Base-by-base conservation (phyloP, 2,113 vertebrate species). In the Megaceryle maxima region DNA sequence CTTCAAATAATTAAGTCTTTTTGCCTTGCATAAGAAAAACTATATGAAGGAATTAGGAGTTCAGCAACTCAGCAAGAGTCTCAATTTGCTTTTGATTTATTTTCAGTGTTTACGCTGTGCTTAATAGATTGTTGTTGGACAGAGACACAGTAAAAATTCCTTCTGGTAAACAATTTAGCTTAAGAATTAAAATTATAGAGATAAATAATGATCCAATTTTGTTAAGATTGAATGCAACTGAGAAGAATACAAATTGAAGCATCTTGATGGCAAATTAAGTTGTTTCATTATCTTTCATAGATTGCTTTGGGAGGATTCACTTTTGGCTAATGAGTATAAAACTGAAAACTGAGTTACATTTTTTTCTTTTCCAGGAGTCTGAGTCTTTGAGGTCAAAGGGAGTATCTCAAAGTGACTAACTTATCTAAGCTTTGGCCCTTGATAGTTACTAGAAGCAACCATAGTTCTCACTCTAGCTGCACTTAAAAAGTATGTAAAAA, bases 41-140 rank as follows among this genome's bases (percentile, higher is more conserved):
- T 90, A 43, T 55, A 51, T 51, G 55, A 92, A 95, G 80, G 85
- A 88, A 68, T n/a, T 73, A 68, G n/a, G 75, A 91, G 91, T 95
- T 97, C 92, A 94, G 14, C 94, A 96, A 96, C 90, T 94, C 94
- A 97, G 76, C 73, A 92, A 74, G 46, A 91, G 16, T 51, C 48
- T 92, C 88, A 84, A 85, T 96, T 97, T 94, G 84, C 67, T 94
- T 92, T 87, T 96, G 96, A 97, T 97, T 97, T 97, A 96, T 94
- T 97, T 94, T 94, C 64, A 67, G 41, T 96, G 85, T 96, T 97
- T 96, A 95, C 0, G 13, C 56, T 88, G 60, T 69, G 37, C 84
- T 91, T 97, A 97, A 97, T 95, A 97, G 88, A 90, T 96, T 89
- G 86, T 96, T 96, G 82, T n/a, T 96, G 72, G 69, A 95, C 72